phyloP scores from a whole-genome alignment of 2,797 vertebrate genomes.

The Sphenopsis melanotis region DNA sequence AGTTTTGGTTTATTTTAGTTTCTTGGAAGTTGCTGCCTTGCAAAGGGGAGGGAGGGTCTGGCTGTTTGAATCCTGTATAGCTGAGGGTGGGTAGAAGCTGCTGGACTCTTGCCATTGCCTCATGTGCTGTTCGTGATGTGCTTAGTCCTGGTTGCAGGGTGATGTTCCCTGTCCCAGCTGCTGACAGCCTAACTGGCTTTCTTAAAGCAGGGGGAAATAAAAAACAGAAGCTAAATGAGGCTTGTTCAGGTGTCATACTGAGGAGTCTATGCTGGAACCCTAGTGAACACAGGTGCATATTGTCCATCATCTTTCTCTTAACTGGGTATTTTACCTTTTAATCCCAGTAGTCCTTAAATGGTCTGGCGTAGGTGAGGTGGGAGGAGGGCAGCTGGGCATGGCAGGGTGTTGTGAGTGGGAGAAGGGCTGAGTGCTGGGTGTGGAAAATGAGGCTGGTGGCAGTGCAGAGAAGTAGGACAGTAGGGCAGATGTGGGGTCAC shows the following conservation, averaged over 20 bases:
- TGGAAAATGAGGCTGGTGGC: not conserved
- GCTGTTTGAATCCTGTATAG: not conserved
- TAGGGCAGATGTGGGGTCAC: not conserved
- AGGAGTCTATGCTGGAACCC: not conserved
- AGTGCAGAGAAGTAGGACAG: not conserved
- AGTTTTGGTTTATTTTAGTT: not conserved
- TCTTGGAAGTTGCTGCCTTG: not conserved
- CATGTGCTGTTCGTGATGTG: not conserved
- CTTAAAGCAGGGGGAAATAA: not conserved
- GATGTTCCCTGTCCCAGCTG: not conserved
- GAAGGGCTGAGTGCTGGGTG: not conserved
- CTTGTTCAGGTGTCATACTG: not conserved
- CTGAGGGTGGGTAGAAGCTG: not conserved
- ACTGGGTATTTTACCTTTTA: not conserved
- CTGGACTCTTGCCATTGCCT: not conserved
- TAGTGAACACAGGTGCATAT: not conserved
- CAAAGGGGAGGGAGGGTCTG: not conserved
- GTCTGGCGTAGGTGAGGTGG: not conserved
- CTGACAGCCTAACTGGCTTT: not conserved
- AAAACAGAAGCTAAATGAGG: rapidly evolving
- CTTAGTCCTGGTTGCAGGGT: not conserved
- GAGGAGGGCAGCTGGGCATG: not conserved
- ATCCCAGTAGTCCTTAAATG: not conserved
- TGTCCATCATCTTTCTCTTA: not conserved
- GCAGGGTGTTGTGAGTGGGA: not conserved